Percentiles rank a stretch among this genome's conserved stretches.
phyloP scores from a whole-genome alignment of 2,113 vertebrate species.

The Ceuthmochares aereus region DNA sequence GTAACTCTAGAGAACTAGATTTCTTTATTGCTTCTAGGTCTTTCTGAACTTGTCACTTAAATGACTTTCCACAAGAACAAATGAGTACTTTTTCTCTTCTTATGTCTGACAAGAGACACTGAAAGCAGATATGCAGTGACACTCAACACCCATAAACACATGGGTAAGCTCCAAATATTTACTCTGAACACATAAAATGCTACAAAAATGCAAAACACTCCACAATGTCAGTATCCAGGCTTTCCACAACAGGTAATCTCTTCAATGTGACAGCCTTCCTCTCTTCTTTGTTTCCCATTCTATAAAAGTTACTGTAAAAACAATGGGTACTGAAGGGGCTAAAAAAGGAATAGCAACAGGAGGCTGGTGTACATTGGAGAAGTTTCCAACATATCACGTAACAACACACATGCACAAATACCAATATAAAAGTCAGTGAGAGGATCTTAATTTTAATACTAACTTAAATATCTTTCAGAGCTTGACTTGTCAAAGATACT shows the following conservation, averaged over 20 bases:
- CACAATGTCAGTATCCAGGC: neutral
- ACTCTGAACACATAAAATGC: neutral
- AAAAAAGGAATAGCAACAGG: neutral
- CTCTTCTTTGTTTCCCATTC: neutral
- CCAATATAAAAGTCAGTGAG: neutral
- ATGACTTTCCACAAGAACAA: neutral
- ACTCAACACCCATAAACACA: neutral
- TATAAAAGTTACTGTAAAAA: neutral
- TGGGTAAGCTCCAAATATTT: neutral
- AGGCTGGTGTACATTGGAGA: neutral
- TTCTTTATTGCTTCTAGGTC: neutral
- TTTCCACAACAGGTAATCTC: neutral
- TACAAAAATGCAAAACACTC: neutral
- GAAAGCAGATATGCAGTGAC: neutral
- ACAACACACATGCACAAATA: neutral
- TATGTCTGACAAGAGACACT: accelerated
- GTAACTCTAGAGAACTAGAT: neutral
- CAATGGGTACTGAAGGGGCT: neutral
- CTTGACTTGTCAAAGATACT: neutral
- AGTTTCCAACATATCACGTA: neutral
- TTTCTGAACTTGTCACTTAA: neutral
- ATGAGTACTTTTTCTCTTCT: neutral
- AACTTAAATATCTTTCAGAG: neutral
- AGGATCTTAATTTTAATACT: neutral
- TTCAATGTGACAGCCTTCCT: neutral